Conservation (phyloP, 2,113 vertebrate genomes). For the human region DNA sequence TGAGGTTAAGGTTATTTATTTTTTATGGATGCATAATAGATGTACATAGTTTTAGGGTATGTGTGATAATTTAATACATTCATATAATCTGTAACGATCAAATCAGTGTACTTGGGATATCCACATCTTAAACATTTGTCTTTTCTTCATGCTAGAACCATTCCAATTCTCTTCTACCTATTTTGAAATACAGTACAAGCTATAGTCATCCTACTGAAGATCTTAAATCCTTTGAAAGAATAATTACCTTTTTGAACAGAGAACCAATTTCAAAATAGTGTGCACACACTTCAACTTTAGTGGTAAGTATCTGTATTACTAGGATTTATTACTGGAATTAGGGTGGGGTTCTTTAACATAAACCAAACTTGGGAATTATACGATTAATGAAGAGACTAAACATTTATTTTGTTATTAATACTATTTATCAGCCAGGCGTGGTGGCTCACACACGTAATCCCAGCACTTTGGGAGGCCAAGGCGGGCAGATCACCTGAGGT, state of each 20-base stretch:
- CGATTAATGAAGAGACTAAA: slow-evolving; percentile 5
- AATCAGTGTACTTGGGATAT: too few species aligned
- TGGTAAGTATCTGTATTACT: neutral
- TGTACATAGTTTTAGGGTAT: neutral
- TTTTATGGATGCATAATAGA: neutral
- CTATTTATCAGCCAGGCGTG: neutral
- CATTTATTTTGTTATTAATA: slow-evolving; percentile 38
- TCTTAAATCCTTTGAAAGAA: slow-evolving; percentile 30
- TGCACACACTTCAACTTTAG: neutral
- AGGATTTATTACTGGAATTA: neutral
- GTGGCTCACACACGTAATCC: too few species aligned
- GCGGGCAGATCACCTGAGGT: too few species aligned
- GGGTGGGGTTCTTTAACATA: neutral
- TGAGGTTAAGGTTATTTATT: neutral
- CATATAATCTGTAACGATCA: too few species aligned
- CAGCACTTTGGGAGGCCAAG: too few species aligned
- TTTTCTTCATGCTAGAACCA: neutral
- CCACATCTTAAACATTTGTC: too few species aligned
- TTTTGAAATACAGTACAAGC: neutral
- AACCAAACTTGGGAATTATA: neutral
- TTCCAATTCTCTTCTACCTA: neutral
- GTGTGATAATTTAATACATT: neutral
- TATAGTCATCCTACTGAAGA: neutral
- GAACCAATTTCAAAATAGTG: slow-evolving; percentile 45
- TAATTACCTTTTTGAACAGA: slow-evolving; percentile 8